Percentiles rank a stretch among this genome's conserved stretches.
These are phyloP conservation scores for Charanyca ferruginea DNA, from an alignment of 2,888 invertebrate species.

Conservation along the genomic window DNA sequence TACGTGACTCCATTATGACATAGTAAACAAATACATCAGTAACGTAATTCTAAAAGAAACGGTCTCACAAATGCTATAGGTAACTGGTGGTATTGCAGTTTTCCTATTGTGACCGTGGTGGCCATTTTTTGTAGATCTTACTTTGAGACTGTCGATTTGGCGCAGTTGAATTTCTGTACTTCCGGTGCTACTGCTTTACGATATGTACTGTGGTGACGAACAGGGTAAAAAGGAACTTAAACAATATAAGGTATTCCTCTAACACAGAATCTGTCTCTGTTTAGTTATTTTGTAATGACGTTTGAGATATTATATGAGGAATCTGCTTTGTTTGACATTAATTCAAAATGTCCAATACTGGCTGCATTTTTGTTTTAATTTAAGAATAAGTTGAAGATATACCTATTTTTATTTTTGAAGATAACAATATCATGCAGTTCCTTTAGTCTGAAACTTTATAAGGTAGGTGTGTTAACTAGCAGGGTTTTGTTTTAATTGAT, in stretches of 20 bases:
- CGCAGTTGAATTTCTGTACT: neutral
- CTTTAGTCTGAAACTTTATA: neutral
- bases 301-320: conserved; percentile 9
- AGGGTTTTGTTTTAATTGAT: neutral
- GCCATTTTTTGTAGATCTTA: neutral
- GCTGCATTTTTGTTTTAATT: neutral
- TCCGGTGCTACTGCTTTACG: conserved; percentile 15
- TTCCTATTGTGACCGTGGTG: neutral
- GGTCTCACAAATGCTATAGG: neutral
- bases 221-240: conserved; percentile 32
- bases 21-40: conserved; percentile 33
- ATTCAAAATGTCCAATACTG: neutral
- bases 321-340: neutral
- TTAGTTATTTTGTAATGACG: conserved; percentile 15
- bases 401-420: neutral
- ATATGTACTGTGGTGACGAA: conserved; percentile 14
- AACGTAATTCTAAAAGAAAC: conserved; percentile 5
- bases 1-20: conserved; percentile 69
- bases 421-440: neutral
- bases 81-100: conserved; percentile 7
- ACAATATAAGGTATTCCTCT: conserved; percentile 23
- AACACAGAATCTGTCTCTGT: conserved; percentile 12
- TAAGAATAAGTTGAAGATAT: neutral
- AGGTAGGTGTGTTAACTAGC: neutral
- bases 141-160: neutral